Evolutionary conservation across 2,113 vertebrate species (phyloP).

Genomic region (Maccullochella peelii): DNA sequence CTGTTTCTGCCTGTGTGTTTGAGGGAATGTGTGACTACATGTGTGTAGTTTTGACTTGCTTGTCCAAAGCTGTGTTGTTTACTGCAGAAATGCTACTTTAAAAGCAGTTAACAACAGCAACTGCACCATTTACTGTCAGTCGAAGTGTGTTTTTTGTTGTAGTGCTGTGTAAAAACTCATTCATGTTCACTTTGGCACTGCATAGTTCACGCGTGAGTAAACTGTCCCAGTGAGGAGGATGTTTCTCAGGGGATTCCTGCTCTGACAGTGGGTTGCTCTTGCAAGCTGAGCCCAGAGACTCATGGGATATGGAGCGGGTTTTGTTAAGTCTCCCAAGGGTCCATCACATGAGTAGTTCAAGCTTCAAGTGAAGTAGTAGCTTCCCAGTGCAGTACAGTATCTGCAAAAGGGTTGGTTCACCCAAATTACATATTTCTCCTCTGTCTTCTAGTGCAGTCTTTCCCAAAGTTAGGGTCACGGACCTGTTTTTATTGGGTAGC

Average conservation of each 20-base stretch:
- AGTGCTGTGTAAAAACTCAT: background rate
- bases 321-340: constrained; percentile 37
- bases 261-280: constrained; percentile 30
- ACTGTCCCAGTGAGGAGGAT: constrained; percentile 29
- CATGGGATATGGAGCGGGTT: constrained; percentile 44
- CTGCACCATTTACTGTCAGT: constrained; percentile 5
- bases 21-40: constrained; percentile 16
- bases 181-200: background rate
- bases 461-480: no score
- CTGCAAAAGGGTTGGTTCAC: background rate
- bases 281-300: constrained; percentile 75
- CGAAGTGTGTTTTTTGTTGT: background rate
- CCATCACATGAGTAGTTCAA: background rate
- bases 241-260: constrained; percentile 46
- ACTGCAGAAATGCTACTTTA: background rate
- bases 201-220: constrained; percentile 13
- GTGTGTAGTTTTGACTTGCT: background rate
- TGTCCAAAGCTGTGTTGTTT: background rate
- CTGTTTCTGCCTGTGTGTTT: constrained; percentile 20
- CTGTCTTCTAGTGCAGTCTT: background rate
- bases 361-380: no score
- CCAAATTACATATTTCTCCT: background rate
- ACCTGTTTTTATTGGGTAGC: no score
- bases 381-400: background rate
- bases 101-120: constrained; percentile 1